Evolutionary conservation across 1,140 invertebrate species (phyloP), one percentile per base, ranked within the genome.

Genomic region (Aplysia californica): DNA sequence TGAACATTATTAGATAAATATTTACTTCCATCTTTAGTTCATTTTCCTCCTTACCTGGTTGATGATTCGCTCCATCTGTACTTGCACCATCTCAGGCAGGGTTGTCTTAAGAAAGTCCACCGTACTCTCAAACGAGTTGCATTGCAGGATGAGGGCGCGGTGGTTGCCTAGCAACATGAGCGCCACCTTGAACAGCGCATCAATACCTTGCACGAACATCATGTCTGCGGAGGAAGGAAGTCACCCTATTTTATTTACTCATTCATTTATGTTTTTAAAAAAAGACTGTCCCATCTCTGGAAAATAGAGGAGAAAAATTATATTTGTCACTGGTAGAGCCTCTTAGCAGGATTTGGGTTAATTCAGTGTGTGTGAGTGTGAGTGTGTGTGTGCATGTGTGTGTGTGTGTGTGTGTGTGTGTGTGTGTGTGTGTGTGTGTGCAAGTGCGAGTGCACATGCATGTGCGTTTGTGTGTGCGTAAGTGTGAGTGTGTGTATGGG

Each of bases 131-230:
- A 98, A 97, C 81, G 94, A 95, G 76, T 95, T 93, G 81, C 96
- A 96, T 36, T 92, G 88, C 83, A 98, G 90, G 55, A 99, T 91
- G 21, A 94, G 93, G 75, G 96, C 94, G 85, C 95, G 95, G 89
- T 98, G 96, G 38, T 94, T 94, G 0, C 93, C 93, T 5, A 99
- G 90, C 36, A 99, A 87, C 0, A 95, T 93, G 33, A 98, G 87
- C 0, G 96, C 95, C 41, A 98, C 94, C 81, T 96, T 94, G 84
- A 98, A 97, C 67, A 98, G 93, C 0, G 97, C 94, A 86, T 98
- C 95, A 0, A 95, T 81, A 0, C 95, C 96, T 85, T 96, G 95
- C 38, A 97, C 91, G 87, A 98, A 96, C 23, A 98, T 90, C 64
- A 98, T 90, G 92, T 99, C 96, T 97, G 88, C 2, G 91, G 91